A percentile compares a stretch with the other conserved stretches of the same genome.
These are phyloP conservation scores for Keiferia lycopersicella DNA, from an alignment of 2,888 invertebrate genomes.

Conservation along the genomic window DNA sequence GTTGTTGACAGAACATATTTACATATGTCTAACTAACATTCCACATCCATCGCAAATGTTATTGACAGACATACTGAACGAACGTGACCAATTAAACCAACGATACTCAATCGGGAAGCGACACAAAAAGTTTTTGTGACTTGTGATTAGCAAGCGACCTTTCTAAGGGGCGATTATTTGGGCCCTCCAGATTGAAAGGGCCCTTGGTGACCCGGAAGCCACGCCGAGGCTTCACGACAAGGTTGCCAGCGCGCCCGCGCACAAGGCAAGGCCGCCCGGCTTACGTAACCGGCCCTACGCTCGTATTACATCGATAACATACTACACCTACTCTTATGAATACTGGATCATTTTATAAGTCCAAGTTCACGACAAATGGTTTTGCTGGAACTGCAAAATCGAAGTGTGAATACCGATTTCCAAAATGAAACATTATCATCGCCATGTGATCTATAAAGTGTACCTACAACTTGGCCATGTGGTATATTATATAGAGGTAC, in stretches of 20 bases:
- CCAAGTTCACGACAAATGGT: neutral
- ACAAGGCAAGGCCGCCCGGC: slow-evolving; percentile 32
- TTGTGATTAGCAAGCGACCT: neutral
- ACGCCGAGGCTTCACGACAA: slow-evolving; percentile 62
- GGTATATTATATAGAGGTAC: too few relatives aligned
- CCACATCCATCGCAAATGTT: neutral
- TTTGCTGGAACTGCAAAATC: neutral
- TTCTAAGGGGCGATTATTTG: neutral
- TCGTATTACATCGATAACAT: slow-evolving; percentile 42
- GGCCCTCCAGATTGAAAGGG: slow-evolving; percentile 53
- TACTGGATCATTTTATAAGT: neutral
- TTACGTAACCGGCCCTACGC: slow-evolving; percentile 66
- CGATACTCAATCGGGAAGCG: neutral
- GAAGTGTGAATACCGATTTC: neutral
- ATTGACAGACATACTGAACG: slow-evolving; percentile 7
- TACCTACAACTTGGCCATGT: too few relatives aligned
- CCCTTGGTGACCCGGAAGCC: slow-evolving; percentile 73
- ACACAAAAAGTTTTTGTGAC: slow-evolving; percentile 11
- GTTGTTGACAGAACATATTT: neutral
- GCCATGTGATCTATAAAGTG: neutral
- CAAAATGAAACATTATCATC: neutral
- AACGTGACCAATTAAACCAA: slow-evolving; percentile 12
- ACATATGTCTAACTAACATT: slow-evolving; percentile 8
- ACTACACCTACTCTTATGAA: slow-evolving; percentile 21
- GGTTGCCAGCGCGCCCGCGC: slow-evolving; percentile 56